Evolutionary conservation across 2,888 invertebrate species (phyloP), one percentile per base, ranked within the genome.

Genomic region (Hofmannophila pseudospretella): DNA sequence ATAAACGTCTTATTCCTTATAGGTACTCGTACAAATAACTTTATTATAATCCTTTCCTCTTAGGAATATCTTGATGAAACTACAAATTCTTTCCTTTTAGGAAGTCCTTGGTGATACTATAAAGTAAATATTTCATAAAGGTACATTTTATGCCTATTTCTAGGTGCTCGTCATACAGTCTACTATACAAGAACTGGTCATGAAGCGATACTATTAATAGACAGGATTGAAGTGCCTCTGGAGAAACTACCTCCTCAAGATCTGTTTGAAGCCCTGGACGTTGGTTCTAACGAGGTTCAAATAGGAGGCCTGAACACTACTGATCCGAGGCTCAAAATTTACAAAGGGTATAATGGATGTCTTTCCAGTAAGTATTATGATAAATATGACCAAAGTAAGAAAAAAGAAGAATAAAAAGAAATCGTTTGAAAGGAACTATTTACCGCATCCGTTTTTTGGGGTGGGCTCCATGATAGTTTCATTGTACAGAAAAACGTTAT

Each of bases 301-400:
- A 91, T 96, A 35, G 96, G 96, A 7, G 96, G 96, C 13, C 89
- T 96, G 9, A 95, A 94, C 57, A 94, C 95, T 3, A 93, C 92
- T 3, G 95, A 96, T 67, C 92, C 93, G 2, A 88, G 95, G 47
- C 92, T 96, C 54, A 91, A 91, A 42, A 92, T 93, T 41, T 96
- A 94, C 64, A 95, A 94, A 63, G 94, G 94, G 51, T 96, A 96
- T 72, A 94, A 93, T 58, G 96, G 96, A 38, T 96, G 96, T 71
- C 86, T 96, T 44, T 96, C 96, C 45, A 96, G 96, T 96, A 79
- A 90, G 92, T 90, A 34, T 7, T 22, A 23, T 5, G 23, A 23
- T n/a, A 8, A 11, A 22, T 34, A 11, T 7, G 9, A 11, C 26
- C 13, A n/a, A n/a, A n/a, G n/a, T n/a, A n/a, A n/a, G n/a, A n/a